Evolutionary conservation across 2,888 invertebrate species (phyloP).

Genomic region (Amiota communis): DNA sequence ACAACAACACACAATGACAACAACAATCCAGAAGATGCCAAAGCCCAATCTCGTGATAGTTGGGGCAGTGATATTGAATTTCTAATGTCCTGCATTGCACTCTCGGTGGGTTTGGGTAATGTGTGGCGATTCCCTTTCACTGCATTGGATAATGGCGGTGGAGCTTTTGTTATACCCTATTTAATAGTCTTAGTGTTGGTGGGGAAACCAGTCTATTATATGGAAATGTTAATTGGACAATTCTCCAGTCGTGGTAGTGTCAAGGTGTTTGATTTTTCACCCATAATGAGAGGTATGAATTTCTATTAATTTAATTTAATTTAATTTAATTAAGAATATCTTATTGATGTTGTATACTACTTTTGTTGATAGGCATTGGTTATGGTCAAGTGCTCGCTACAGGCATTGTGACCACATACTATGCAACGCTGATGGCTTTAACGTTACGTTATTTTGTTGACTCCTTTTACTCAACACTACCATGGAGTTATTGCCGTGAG

Average conservation of each 20-base stretch:
- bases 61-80: conserved; percentile 80
- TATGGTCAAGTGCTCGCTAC: conserved; percentile 76
- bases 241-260: conserved; percentile 81
- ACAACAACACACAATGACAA: background rate
- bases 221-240: conserved; percentile 84
- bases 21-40: background rate
- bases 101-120: conserved; percentile 80
- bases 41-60: conserved; percentile 61
- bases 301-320: no score
- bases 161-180: conserved; percentile 80
- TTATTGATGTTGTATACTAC: background rate
- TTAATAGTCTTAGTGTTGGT: conserved; percentile 78
- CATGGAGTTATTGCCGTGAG: conserved; percentile 78
- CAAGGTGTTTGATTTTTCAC: conserved; percentile 79
- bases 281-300: conserved; percentile 79
- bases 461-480: conserved; percentile 77
- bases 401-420: conserved; percentile 78
- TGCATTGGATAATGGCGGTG: conserved; percentile 80
- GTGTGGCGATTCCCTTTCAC: conserved; percentile 81
- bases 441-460: conserved; percentile 78
- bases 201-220: conserved; percentile 81
- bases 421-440: conserved; percentile 80
- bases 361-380: conserved; percentile 74
- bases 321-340: conserved; percentile 28
- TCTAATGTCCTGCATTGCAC: conserved; percentile 76